Evolutionary conservation across 2,113 vertebrate genomes (phyloP).

Genomic region (Caretta caretta): DNA sequence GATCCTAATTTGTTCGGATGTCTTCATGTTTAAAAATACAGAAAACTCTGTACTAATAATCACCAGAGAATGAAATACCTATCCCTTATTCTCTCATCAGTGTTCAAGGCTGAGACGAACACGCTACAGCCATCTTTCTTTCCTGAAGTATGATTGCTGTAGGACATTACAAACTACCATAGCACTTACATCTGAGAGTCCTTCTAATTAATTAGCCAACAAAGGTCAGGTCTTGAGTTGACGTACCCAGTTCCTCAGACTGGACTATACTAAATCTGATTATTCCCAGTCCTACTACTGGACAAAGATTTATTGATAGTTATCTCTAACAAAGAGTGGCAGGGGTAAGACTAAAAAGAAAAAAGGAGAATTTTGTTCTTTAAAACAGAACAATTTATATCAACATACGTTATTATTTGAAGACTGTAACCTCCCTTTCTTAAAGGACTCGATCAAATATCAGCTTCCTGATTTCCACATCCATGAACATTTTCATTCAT

Average conservation of each 20-base stretch:
- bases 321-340: conserved; percentile 7
- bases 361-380: neutral
- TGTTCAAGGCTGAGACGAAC: neutral
- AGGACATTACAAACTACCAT: conserved; percentile 10
- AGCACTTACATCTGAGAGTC: conserved; percentile 50
- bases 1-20: neutral
- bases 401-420: neutral
- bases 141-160: conserved; percentile 6
- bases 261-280: conserved; percentile 42
- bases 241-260: conserved; percentile 9
- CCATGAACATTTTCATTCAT: neutral
- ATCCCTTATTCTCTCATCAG: neutral
- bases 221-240: conserved; percentile 53
- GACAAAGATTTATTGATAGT: conserved; percentile 51
- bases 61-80: neutral
- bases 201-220: conserved; percentile 55
- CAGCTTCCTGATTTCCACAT: neutral
- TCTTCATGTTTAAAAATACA: conserved; percentile 2
- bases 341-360: neutral
- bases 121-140: neutral
- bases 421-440: neutral
- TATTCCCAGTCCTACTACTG: conserved; percentile 40
- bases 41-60: conserved; percentile 1
- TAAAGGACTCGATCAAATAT: neutral
- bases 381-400: conserved; percentile 22